Evolutionary conservation across 2,797 vertebrate species (phyloP).

Genomic region (Ceryle rudis): DNA sequence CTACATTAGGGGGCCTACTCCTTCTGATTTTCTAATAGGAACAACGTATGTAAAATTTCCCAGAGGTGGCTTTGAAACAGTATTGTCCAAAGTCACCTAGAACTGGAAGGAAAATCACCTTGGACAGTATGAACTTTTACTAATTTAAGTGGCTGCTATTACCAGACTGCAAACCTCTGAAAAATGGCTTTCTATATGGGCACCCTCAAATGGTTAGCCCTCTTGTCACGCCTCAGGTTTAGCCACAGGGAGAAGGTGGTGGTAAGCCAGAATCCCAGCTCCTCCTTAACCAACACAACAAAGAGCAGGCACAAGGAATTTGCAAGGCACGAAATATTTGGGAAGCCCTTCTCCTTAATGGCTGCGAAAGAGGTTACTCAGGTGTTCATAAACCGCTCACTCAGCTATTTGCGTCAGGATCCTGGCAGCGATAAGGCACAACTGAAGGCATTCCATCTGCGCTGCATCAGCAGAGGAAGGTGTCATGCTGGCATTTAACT

Average conservation of each 20-base stretch:
- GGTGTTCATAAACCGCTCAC: neutral
- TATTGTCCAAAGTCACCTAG: neutral
- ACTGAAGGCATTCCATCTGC: constrained; percentile 54
- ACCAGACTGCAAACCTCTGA: neutral
- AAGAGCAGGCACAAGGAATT: fast-evolving
- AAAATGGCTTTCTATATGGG: fast-evolving
- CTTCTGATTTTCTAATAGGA: neutral
- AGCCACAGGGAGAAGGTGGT: neutral
- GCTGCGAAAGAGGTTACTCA: neutral
- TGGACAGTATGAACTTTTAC: neutral
- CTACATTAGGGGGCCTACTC: neutral
- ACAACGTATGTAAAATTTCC: neutral
- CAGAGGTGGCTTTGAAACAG: neutral
- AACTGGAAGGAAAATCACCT: neutral
- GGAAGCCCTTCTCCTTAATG: neutral
- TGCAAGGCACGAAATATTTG: neutral
- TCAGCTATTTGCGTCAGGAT: neutral
- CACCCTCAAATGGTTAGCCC: fast-evolving
- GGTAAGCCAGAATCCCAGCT: neutral
- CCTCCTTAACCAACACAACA: neutral
- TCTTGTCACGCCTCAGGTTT: neutral
- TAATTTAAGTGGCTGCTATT: neutral
- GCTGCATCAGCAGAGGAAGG: constrained; percentile 47
- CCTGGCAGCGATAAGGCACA: neutral
- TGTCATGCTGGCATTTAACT: constrained; percentile 71